Conservation (phyloP, 2,113 vertebrate genomes). For the human (Homo sapiens) region GRCh38 chr14:100809501-100810000, state of each 20-base stretch:
- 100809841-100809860: not conserved
- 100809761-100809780: not conserved
- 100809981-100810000: not conserved
- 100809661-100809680: not conserved
- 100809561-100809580: accelerated
- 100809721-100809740: not conserved
- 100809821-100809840: not conserved
- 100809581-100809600: accelerated
- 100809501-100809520: not conserved
- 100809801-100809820: not conserved
- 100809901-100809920: not conserved
- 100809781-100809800: too few relatives aligned
- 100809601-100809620: not conserved
- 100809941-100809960: accelerated
- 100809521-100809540: accelerated
- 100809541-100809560: not conserved
- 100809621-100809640: not conserved
- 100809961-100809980: not conserved
- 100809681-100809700: not conserved
- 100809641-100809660: not conserved
- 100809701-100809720: not conserved
- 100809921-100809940: too few relatives aligned
- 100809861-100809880: accelerated
- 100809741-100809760: not conserved
- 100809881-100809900: not conserved